Conservation (phyloP, 1,140 invertebrate genomes). For the Bombus impatiens region DNA sequence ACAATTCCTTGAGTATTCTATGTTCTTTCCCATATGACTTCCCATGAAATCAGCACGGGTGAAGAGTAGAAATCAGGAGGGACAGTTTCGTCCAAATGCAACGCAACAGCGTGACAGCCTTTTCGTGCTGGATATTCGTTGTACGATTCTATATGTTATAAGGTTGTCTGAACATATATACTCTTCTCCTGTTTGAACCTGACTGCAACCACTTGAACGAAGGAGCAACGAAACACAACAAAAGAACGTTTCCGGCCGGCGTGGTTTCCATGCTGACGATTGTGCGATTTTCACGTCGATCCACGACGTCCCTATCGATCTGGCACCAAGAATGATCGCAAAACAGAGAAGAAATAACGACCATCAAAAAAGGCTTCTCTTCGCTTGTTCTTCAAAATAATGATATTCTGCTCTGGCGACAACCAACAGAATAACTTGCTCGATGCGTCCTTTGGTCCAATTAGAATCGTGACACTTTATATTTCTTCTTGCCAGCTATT, state of each 20-base stretch:
- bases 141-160: background rate
- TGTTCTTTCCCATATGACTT: background rate
- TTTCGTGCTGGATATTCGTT: background rate
- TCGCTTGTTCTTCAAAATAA: background rate
- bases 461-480: background rate
- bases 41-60: background rate
- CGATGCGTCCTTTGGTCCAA: background rate
- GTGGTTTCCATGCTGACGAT: background rate
- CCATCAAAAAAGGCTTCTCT: background rate
- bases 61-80: background rate
- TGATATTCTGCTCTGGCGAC: background rate
- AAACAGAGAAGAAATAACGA: slow-evolving; percentile 1
- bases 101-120: background rate
- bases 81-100: slow-evolving; percentile 19
- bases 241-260: background rate
- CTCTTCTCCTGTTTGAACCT: background rate
- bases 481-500: background rate
- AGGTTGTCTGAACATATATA: background rate
- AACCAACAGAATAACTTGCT: background rate
- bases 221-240: background rate
- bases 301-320: slow-evolving; percentile 25
- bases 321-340: background rate
- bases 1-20: slow-evolving; percentile 19
- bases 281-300: slow-evolving; percentile 26
- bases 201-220: background rate